phyloP scores from a whole-genome alignment of 1,140 invertebrate species.

The Leptinotarsa lineolata region DNA sequence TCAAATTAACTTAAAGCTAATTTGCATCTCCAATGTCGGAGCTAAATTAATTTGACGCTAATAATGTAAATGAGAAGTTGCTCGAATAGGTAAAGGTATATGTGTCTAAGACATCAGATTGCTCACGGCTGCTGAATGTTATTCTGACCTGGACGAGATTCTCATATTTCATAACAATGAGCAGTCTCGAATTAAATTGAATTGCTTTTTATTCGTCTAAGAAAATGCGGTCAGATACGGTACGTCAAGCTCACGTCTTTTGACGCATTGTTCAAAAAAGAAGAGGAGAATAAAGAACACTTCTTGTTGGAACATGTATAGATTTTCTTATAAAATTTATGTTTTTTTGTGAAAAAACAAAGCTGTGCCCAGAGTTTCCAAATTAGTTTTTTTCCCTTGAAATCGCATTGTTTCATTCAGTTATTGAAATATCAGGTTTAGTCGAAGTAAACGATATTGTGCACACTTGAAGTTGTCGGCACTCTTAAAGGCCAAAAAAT shows the following conservation, averaged over 20 bases:
- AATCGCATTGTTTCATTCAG: too few species aligned
- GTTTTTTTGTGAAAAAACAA: background rate
- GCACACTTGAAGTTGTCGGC: too few species aligned
- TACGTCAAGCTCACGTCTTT: constrained; percentile 23
- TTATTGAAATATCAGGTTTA: too few species aligned
- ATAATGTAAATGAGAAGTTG: constrained; percentile 48
- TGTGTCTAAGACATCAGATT: constrained; percentile 1
- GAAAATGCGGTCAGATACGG: constrained; percentile 23
- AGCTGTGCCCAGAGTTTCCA: too few species aligned
- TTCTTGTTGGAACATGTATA: background rate
- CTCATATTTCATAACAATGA: constrained; percentile 30
- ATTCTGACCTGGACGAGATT: constrained; percentile 28
- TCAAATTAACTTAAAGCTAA: constrained; percentile 50
- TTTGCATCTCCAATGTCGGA: constrained; percentile 51
- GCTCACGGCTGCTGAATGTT: constrained; percentile 22
- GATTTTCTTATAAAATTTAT: background rate
- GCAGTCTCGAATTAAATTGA: constrained; percentile 27
- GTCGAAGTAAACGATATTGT: too few species aligned
- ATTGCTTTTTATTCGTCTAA: constrained; percentile 32
- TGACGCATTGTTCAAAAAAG: constrained; percentile 12
- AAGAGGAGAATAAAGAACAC: background rate
- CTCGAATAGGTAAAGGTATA: constrained; percentile 23
- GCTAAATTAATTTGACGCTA: constrained; percentile 51
- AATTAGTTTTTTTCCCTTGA: too few species aligned
- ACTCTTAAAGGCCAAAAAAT: too few species aligned